Evolutionary conservation across 2,797 vertebrate genomes (phyloP), one percentile per base, ranked within the genome.

Genomic region (Anguilla anguilla): DNA sequence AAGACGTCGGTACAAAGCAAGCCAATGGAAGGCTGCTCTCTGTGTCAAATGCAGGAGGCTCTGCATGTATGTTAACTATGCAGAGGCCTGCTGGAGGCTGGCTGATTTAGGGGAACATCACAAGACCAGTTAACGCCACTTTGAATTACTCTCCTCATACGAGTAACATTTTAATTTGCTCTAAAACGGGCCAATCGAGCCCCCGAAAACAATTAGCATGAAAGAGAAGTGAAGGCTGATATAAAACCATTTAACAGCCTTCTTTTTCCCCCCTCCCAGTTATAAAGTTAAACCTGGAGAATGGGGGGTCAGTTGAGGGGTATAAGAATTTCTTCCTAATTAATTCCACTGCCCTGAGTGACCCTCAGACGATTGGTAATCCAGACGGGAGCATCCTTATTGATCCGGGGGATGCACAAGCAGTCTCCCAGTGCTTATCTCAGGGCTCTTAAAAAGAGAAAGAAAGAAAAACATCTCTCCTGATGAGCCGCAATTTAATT

Each of bases 401-500:
- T 97, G 98, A 99, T 98, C 97, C 93, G 89, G 92, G 95, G 96
- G 96, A 97, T 91, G 96, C 95, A 95, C 96, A 94, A 95, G 95
- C 95, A 96, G 95, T 91, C 95, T 97, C 96, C 93, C 93, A 93
- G 95, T 95, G 96, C 97, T 98, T 98, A 97, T 97, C 97, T 98
- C 95, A 94, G 97, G 96, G 97, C 97, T 51, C 5, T 98, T 97
- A 98, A 97, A 84, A 69, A 57, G 46, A 69, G 82, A 97, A 59
- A 83, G 67, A 59, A 69, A 72, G 13, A 82, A 82, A 49, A 97
- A 96, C 95, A 96, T 96, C 96, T 97, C 96, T 96, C 92, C 95
- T 97, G 97, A 98, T 94, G 96, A 97, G 96, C 96, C 95, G 94
- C 96, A 93, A 97, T 97, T 99, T 98, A 99, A 99, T 99, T 98